Evolutionary conservation across 1,140 invertebrate genomes (phyloP).

Genomic region (Archegozetes longisetosus): DNA sequence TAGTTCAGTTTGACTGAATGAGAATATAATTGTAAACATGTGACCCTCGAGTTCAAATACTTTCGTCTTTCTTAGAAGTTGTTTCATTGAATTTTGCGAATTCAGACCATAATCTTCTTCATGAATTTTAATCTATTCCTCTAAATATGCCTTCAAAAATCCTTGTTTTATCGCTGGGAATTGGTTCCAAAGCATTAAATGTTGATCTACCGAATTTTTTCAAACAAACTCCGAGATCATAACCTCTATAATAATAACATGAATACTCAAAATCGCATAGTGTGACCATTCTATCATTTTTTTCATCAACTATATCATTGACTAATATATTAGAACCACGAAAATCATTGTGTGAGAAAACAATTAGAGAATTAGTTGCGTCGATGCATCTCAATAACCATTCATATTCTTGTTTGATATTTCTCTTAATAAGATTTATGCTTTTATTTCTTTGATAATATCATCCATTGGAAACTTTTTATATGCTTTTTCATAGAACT

Average conservation of each 20-base stretch:
- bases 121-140: background rate
- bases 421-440: background rate
- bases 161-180: background rate
- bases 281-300: background rate
- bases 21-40: background rate
- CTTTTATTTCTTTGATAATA: background rate
- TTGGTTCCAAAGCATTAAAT: background rate
- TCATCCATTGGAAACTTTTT: background rate
- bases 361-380: background rate
- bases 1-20: background rate
- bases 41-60: background rate
- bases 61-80: background rate
- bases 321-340: conserved; percentile 1
- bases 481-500: background rate
- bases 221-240: background rate
- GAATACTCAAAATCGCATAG: conserved; percentile 3
- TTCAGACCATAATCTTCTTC: background rate
- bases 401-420: background rate
- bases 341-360: conserved; percentile 3
- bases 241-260: background rate
- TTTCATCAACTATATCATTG: background rate
- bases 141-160: background rate
- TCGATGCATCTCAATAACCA: background rate
- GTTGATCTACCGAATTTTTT: background rate
- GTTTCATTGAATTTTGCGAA: background rate